Percentiles rank a stretch among this genome's conserved stretches.
Evolutionary conservation across 2,888 invertebrate genomes (phyloP).

Genomic region (Odontocerum albicorne): DNA sequence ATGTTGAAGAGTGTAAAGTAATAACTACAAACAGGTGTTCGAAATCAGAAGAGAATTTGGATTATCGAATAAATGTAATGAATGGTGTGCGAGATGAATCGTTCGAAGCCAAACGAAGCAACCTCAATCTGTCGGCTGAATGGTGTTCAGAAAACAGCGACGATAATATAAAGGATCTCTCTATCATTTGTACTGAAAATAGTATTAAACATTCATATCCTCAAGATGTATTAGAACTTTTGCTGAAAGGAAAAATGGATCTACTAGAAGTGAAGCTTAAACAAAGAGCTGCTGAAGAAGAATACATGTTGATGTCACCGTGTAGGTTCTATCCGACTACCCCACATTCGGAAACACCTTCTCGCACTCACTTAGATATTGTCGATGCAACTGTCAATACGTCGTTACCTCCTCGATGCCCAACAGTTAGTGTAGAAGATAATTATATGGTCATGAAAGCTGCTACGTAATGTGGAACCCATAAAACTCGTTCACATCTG

Average conservation of each 20-base stretch:
- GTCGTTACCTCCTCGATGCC: background rate
- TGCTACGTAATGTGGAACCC: too few species aligned
- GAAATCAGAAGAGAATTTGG: conserved; percentile 28
- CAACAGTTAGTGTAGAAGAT: conserved; percentile 18
- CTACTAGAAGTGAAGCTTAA: conserved; percentile 43
- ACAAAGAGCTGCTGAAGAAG: conserved; percentile 43
- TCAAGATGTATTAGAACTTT: conserved; percentile 49
- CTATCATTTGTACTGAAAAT: conserved; percentile 40
- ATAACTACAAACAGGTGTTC: conserved; percentile 43
- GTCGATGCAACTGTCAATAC: background rate
- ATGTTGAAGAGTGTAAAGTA: conserved; percentile 39
- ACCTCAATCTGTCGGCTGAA: conserved; percentile 43
- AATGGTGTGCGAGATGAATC: conserved; percentile 10
- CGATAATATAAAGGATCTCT: conserved; percentile 39
- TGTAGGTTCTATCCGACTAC: conserved; percentile 31
- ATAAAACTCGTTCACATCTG: too few species aligned
- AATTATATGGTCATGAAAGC: conserved; percentile 33
- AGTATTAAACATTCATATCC: conserved; percentile 44
- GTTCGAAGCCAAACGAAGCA: conserved; percentile 42
- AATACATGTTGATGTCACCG: conserved; percentile 54
- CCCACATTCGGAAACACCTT: background rate
- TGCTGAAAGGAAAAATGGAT: conserved; percentile 45
- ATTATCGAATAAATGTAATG: conserved; percentile 6
- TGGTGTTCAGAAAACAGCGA: conserved; percentile 24
- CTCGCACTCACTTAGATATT: background rate